These are phyloP conservation scores for Chascanopsetta lugubris DNA, from an alignment of 2,113 vertebrate species.

Conservation along the genomic window DNA sequence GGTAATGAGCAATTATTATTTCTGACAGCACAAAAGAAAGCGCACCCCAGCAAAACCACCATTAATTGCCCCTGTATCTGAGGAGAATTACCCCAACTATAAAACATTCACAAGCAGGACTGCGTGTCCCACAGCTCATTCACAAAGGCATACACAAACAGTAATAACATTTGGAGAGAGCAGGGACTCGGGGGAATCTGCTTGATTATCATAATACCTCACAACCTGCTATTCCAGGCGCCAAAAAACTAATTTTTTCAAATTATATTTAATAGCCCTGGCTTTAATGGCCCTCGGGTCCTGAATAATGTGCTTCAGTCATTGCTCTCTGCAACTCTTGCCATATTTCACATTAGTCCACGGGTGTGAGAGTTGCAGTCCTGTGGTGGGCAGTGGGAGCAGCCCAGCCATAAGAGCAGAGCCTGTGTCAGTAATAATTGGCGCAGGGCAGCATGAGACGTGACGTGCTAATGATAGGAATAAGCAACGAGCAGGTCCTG, in stretches of 20 bases:
- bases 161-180: conserved; percentile 59
- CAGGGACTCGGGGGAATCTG: conserved; percentile 52
- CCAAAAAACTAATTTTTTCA: conserved; percentile 70
- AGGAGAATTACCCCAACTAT: conserved; percentile 48
- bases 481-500: conserved; percentile 62
- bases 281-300: conserved; percentile 62
- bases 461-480: conserved; percentile 62
- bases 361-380: conserved; percentile 59
- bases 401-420: conserved; percentile 53
- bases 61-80: conserved; percentile 45
- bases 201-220: conserved; percentile 75
- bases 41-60: conserved; percentile 27
- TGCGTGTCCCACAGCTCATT: conserved; percentile 42
- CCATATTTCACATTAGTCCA: conserved; percentile 72
- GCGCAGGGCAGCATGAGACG: conserved; percentile 48
- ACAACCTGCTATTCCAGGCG: conserved; percentile 56
- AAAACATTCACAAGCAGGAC: conserved; percentile 53
- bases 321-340: conserved; percentile 70
- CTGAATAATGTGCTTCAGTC: conserved; percentile 62
- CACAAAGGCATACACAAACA: conserved; percentile 54
- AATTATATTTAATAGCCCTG: conserved; percentile 73
- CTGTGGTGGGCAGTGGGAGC: conserved; percentile 53
- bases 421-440: conserved; percentile 56
- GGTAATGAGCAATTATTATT: conserved; percentile 64
- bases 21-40: conserved; percentile 32